Base-by-base conservation (phyloP, 2,797 vertebrate species). In the Odontamblyopus lacepedii region DNA sequence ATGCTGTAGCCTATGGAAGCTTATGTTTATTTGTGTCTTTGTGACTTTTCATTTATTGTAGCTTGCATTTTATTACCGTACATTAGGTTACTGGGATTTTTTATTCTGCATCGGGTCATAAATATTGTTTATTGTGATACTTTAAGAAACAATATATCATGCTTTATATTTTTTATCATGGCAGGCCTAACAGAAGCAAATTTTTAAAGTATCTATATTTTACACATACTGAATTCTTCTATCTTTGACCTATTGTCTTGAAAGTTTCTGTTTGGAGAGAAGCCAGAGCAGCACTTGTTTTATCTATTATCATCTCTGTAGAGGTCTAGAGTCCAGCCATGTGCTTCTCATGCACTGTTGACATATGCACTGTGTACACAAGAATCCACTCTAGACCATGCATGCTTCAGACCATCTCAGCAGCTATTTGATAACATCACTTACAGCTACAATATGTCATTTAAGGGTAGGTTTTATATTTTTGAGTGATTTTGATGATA, bases 281-380 rank as follows among this genome's bases (percentile, higher is more conserved):
- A 70, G 44, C 13, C 44, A 15, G 44, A 48, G 66, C 66, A 77
- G 74, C 74, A 83, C 78, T 72, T 91, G 29, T 76, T 83, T 90
- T 87, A 90, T 87, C 80, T 53, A 71, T 75, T 82, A 75, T 88
- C 83, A 80, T 80, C 87, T 23, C 44, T 23, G 56, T 11, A 55
- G 7, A 63, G 85, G 87, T 91, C 87, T 89, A 86, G 84, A 81
- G 90, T 93, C 85, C 90, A 86, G 71, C 5, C 13, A 35, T 30
- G 72, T 77, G 78, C 75, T 85, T 74, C 59, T 71, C 56, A 68
- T 59, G 76, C 70, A 69, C 67, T 56, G 71, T 84, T 72, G 73
- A 78, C 77, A 65, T 67, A 74, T 16, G 74, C 67, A 67, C 44
- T 62, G 65, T 74, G 50, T 72, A 67, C 63, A 71, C 72, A 60